These are phyloP conservation scores for Styela clava DNA, from an alignment of 23 tunicate genomes.

Conservation along the genomic window DNA sequence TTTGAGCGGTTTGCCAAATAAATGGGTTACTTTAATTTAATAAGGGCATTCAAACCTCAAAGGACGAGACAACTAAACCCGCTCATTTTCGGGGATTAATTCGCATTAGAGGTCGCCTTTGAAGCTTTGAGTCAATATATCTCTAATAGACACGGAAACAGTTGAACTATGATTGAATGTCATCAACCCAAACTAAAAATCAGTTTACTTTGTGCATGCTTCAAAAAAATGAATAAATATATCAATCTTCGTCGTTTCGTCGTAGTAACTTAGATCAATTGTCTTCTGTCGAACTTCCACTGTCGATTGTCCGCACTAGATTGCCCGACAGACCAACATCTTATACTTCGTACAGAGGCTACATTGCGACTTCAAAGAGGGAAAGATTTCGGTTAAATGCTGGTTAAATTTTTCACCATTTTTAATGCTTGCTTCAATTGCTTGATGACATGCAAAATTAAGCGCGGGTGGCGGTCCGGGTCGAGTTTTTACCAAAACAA, in stretches of 20 bases:
- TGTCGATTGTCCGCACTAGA: too few relatives aligned
- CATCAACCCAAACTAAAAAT: background rate
- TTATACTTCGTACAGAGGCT: too few relatives aligned
- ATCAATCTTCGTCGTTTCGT: too few relatives aligned
- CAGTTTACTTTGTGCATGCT: background rate
- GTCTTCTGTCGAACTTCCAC: too few relatives aligned
- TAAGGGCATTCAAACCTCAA: background rate
- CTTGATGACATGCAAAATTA: background rate
- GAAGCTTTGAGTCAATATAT: background rate
- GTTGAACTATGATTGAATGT: background rate
- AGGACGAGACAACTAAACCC: background rate
- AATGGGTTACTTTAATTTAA: background rate
- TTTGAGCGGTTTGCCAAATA: background rate
- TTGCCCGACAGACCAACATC: too few relatives aligned
- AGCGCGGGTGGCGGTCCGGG: constrained; percentile 1
- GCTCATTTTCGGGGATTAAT: background rate
- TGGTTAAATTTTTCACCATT: too few relatives aligned
- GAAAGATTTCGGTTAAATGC: too few relatives aligned
- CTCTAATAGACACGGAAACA: background rate
- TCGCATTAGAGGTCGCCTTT: background rate
- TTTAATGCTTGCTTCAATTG: too few relatives aligned
- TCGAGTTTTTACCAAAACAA: background rate
- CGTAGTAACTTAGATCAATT: too few relatives aligned
- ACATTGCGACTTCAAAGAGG: too few relatives aligned
- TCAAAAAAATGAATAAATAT: too few relatives aligned